Evolutionary conservation across 2,888 invertebrate species (phyloP).

Genomic region (Ethmia dodecea): DNA sequence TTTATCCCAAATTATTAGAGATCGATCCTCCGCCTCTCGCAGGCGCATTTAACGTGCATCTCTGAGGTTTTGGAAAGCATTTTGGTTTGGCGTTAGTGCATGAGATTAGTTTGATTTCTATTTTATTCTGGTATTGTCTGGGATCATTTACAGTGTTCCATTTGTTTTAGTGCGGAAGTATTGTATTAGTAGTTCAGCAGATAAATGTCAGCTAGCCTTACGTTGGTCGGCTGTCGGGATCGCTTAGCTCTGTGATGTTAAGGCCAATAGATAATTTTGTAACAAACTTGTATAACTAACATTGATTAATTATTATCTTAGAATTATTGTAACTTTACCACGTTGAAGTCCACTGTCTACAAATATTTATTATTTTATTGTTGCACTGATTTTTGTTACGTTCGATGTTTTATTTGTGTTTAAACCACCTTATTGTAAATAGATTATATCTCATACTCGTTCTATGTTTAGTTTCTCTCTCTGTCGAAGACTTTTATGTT

Average conservation of each 20-base stretch:
- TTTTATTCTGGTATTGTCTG: slow-evolving; percentile 10
- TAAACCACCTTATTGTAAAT: slow-evolving; percentile 71
- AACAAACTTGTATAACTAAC: slow-evolving; percentile 71
- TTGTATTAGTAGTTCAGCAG: slow-evolving; percentile 15
- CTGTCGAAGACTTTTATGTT: slow-evolving; percentile 68
- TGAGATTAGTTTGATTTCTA: slow-evolving; percentile 22
- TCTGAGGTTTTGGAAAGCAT: slow-evolving; percentile 28
- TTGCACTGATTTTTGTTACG: slow-evolving; percentile 75
- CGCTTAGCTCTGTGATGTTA: slow-evolving; percentile 73
- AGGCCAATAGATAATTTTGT: slow-evolving; percentile 75
- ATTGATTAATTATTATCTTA: slow-evolving; percentile 58
- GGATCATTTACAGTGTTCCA: slow-evolving; percentile 8
- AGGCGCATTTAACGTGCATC: slow-evolving; percentile 42
- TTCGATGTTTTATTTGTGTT: slow-evolving; percentile 73
- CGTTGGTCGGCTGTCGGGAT: slow-evolving; percentile 41
- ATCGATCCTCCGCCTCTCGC: slow-evolving; percentile 15
- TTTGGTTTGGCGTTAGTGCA: slow-evolving; percentile 31
- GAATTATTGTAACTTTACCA: slow-evolving; percentile 67
- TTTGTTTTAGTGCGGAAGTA: slow-evolving; percentile 18
- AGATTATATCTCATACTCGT: slow-evolving; percentile 59
- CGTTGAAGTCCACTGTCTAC: slow-evolving; percentile 69
- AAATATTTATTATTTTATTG: slow-evolving; percentile 75
- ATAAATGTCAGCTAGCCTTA: slow-evolving; percentile 21
- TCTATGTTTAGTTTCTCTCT: slow-evolving; percentile 60
- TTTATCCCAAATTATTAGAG: background rate